phyloP scores from a whole-genome alignment of 2,113 vertebrate genomes.

The Crotalus horridus region DNA sequence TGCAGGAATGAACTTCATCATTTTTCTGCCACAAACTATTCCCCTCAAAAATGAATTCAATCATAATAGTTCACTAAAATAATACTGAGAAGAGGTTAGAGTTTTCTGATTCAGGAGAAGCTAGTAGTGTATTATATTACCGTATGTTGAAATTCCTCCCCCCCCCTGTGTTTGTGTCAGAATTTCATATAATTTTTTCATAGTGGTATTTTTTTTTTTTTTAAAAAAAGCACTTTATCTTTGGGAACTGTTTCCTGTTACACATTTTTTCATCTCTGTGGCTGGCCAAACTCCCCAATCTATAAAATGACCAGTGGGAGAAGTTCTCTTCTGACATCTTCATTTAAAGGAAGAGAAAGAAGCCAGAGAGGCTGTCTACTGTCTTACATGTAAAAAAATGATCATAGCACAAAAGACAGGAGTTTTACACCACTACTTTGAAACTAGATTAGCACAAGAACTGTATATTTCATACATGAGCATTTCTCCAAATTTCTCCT shows the following conservation, averaged over 20 bases:
- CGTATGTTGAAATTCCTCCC: neutral
- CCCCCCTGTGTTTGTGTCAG: neutral
- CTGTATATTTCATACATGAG: neutral
- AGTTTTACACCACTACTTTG: neutral
- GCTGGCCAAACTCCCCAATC: neutral
- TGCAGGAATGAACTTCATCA: neutral
- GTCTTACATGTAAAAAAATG: too few species aligned
- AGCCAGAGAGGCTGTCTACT: too few species aligned
- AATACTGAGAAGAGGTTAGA: neutral
- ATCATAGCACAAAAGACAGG: neutral
- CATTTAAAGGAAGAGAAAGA: too few species aligned
- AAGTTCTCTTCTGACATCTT: neutral
- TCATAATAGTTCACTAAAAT: too few species aligned
- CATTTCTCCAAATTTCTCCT: neutral
- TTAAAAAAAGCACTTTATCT: neutral
- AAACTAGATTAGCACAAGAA: neutral
- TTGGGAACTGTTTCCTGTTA: neutral
- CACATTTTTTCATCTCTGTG: neutral
- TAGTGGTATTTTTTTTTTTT: neutral
- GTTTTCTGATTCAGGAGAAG: too few species aligned
- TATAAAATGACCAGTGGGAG: neutral
- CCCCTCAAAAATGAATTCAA: neutral
- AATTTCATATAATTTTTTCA: neutral
- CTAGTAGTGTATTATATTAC: neutral
- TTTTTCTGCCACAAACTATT: neutral